These are phyloP conservation scores for Sebastes matsubarae DNA, from an alignment of 2,797 vertebrate species.

Conservation along the genomic window DNA sequence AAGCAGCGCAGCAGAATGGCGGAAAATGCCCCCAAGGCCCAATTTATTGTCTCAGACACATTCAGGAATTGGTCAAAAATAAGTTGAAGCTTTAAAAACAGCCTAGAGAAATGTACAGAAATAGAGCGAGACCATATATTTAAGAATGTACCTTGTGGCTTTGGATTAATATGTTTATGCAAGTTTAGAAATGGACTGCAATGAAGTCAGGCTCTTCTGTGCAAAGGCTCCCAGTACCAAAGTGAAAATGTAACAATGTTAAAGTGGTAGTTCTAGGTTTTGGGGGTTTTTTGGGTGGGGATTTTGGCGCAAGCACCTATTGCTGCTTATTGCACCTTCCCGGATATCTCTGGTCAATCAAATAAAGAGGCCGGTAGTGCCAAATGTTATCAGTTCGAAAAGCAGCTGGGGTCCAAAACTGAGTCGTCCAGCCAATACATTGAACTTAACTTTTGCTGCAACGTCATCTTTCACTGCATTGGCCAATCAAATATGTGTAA, in stretches of 20 bases:
- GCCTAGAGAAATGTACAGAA: constrained; percentile 6
- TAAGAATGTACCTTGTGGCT: constrained; percentile 20
- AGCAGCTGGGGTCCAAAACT: not conserved
- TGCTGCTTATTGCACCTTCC: not conserved
- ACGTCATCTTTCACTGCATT: not conserved
- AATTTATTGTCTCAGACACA: constrained; percentile 50
- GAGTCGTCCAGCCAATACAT: not conserved
- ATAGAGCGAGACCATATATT: not conserved
- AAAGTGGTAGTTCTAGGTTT: not conserved
- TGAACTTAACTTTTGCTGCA: not conserved
- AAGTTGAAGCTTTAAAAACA: constrained; percentile 28
- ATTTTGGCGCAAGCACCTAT: not conserved
- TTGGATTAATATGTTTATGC: constrained; percentile 29
- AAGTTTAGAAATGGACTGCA: constrained; percentile 8
- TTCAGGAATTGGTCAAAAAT: constrained; percentile 47
- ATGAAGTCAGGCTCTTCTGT: not conserved
- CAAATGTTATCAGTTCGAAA: not conserved
- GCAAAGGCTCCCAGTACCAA: not conserved
- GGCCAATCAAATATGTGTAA: not conserved
- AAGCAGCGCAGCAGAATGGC: constrained; percentile 41
- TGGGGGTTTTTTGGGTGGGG: accelerated
- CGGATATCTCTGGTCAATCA: not conserved
- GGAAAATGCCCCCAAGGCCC: constrained; percentile 45
- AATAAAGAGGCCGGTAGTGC: not conserved
- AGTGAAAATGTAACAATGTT: constrained; percentile 5